Conservation (phyloP, 2,797 vertebrate species). For the Danio jaintianensis region DNA sequence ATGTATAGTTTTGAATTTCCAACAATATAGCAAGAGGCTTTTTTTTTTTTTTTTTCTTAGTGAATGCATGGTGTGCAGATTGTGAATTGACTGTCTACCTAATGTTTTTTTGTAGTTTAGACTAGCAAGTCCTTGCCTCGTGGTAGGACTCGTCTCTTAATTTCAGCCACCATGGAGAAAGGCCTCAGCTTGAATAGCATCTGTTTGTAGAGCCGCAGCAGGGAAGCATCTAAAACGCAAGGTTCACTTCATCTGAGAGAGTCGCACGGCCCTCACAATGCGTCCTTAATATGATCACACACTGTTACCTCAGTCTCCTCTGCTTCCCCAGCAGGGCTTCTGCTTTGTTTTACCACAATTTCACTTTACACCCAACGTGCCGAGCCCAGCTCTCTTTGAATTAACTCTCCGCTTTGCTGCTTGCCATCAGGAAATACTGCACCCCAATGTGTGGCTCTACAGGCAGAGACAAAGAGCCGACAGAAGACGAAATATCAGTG, state of each 20-base stretch:
- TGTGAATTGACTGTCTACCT: neutral
- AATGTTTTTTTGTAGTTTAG: constrained; percentile 1
- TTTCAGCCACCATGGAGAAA: constrained; percentile 45
- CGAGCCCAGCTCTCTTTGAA: constrained; percentile 33
- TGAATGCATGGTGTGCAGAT: neutral
- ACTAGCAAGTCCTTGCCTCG: constrained; percentile 17
- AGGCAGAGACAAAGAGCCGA: constrained; percentile 26
- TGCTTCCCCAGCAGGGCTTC: constrained; percentile 15
- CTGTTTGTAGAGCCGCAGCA: constrained; percentile 45
- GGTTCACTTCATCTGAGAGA: constrained; percentile 35
- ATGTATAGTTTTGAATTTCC: too few relatives aligned
- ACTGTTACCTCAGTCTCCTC: constrained; percentile 41
- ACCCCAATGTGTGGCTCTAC: constrained; percentile 47
- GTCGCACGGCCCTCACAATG: constrained; percentile 45
- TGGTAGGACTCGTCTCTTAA: constrained; percentile 47
- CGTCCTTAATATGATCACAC: constrained; percentile 53
- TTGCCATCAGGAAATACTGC: constrained; percentile 51
- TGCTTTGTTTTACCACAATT: constrained; percentile 44
- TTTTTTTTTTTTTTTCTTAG: too few relatives aligned
- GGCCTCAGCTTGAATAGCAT: constrained; percentile 32
- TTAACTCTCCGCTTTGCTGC: constrained; percentile 54
- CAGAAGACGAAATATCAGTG: neutral
- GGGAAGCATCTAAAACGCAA: constrained; percentile 53
- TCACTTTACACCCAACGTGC: constrained; percentile 35
- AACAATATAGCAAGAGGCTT: too few relatives aligned